A percentile compares a stretch with the other conserved stretches of the same genome.
phyloP scores from a whole-genome alignment of 2,113 vertebrate genomes.

The Tetraodon nigroviridis region DNA sequence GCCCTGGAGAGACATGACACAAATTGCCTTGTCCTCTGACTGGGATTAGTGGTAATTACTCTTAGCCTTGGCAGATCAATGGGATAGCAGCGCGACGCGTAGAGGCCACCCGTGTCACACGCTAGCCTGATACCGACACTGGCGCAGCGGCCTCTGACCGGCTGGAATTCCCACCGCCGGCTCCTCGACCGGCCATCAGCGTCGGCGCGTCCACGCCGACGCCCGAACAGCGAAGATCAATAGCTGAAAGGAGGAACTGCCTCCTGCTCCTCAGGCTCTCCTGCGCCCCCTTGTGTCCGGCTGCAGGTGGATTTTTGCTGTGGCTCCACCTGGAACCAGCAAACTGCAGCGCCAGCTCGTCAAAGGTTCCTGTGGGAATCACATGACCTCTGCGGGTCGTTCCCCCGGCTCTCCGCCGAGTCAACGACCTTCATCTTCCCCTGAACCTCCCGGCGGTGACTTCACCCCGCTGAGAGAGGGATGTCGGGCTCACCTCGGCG shows the following conservation, averaged over 20 bases:
- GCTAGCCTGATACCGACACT: constrained; percentile 38
- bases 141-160: not conserved
- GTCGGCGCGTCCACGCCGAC: too few species aligned
- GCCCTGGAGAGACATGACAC: constrained; percentile 55
- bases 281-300: too few species aligned
- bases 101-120: constrained; percentile 60
- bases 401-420: too few species aligned
- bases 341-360: too few species aligned
- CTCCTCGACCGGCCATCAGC: too few species aligned
- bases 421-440: constrained; percentile 7
- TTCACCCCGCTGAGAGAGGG: constrained; percentile 8
- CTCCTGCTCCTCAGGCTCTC: too few species aligned
- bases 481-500: constrained; percentile 35
- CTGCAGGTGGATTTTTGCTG: too few species aligned
- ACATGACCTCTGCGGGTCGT: constrained; percentile 1
- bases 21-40: constrained; percentile 67
- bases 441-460: constrained; percentile 7
- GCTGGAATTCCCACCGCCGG: not conserved
- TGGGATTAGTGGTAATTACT: constrained; percentile 71
- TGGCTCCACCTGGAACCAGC: too few species aligned
- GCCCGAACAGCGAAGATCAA: too few species aligned
- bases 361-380: not conserved
- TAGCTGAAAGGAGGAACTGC: too few species aligned
- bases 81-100: constrained; percentile 41
- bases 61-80: constrained; percentile 60